Conservation (phyloP, 2,797 vertebrate species). For the Loris lydekkerianus region DNA sequence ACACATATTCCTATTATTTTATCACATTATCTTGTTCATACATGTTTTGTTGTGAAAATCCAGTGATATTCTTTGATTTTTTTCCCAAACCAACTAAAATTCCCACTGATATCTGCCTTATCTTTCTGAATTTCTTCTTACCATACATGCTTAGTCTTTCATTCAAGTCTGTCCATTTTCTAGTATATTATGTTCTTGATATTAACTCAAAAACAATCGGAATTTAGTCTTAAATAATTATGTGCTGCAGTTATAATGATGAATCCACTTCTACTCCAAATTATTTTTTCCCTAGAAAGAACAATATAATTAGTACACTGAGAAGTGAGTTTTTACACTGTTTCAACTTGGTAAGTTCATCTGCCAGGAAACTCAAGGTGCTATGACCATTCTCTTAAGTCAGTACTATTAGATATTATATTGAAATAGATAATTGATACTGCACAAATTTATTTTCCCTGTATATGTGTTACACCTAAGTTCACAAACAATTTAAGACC, state of each 20-base stretch:
- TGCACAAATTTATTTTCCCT: not conserved
- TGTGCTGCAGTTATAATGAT: constrained; percentile 76
- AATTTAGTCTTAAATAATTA: constrained; percentile 85
- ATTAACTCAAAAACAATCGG: constrained; percentile 83
- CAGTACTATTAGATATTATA: not conserved
- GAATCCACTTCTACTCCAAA: constrained; percentile 79
- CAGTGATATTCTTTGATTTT: constrained; percentile 68
- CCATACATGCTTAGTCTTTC: constrained; percentile 86
- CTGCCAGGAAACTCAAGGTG: not conserved
- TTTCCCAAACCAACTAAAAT: constrained; percentile 82
- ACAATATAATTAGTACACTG: not conserved
- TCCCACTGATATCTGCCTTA: constrained; percentile 81
- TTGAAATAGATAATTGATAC: constrained; percentile 26
- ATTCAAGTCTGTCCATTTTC: constrained; percentile 84
- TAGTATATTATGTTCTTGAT: constrained; percentile 72
- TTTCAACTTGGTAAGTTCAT: not conserved
- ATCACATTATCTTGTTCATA: constrained; percentile 64
- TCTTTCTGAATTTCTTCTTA: constrained; percentile 85
- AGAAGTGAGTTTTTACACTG: not conserved
- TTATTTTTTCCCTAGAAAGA: constrained; percentile 33
- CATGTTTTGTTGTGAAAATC: constrained; percentile 80
- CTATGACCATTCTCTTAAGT: not conserved
- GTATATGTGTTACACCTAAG: not conserved
- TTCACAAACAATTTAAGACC: not conserved
- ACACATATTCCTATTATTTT: constrained; percentile 67